Evolutionary conservation across 1,140 invertebrate species (phyloP), one percentile per base, ranked within the genome.

Genomic region (Micrasema minimum): DNA sequence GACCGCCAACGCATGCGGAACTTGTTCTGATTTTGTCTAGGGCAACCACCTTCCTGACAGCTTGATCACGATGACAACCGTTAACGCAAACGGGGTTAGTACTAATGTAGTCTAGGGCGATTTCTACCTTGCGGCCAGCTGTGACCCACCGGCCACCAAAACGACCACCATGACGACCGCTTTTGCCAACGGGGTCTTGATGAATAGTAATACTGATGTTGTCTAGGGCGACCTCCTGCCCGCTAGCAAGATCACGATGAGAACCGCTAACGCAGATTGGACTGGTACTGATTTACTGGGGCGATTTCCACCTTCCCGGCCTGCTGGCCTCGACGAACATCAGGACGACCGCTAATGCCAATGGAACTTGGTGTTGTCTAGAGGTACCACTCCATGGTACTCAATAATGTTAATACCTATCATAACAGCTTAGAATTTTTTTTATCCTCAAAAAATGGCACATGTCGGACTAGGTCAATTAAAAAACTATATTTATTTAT

Each of bases 121-220:
- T 2, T 95, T 95, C 79, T 84, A 89, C 22, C 93, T 93, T 81
- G 83, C 83, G 66, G 71, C 74, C 2, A 70, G 74, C 64, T 75
- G 74, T 31, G 66, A 70, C 6, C 70, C 70, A 9, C 74, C 69
- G 1, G 31, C 61, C 3, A 43, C 67, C 6, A 69, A 70, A 9
- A 75, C 72, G 55, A 62, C 67, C 62, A 75, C 74, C 0, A 66
- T 70, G 23, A 72, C 74, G 20, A 75, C 70, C 18, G 64, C 62
- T 20, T 61, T 67, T 18, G 70, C 74, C 0, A 75, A 75, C 48
- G 74, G 74, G 23, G 65, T n/a, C 70, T 1, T 75, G 74, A n/a
- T n/a, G n/a, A n/a, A n/a, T n/a, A n/a, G n/a, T n/a, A n/a, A n/a
- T 37, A 75, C 74, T 2, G 74, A 75, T 22, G 70, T 75, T 16